phyloP scores from a whole-genome alignment of 2,113 vertebrate species.

The Numida meleagris region DNA sequence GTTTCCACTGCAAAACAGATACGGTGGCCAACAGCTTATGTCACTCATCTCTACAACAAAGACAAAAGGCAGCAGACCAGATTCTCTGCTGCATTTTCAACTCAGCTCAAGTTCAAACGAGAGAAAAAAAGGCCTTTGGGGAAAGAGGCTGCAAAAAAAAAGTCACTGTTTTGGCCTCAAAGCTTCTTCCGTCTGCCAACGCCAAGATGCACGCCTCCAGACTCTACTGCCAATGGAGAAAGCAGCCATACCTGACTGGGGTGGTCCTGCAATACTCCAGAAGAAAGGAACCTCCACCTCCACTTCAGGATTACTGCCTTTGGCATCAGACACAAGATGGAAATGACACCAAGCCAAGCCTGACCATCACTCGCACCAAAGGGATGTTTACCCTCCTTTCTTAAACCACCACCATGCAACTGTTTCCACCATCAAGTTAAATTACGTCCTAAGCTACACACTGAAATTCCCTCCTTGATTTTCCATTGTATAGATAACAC shows the following conservation, averaged over 20 bases:
- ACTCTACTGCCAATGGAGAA: background rate
- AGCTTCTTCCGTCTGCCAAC: background rate
- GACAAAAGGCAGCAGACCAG: background rate
- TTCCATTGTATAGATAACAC: background rate
- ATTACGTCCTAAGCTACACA: background rate
- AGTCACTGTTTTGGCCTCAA: background rate
- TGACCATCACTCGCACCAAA: background rate
- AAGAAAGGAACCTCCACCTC: background rate
- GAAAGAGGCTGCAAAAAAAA: background rate
- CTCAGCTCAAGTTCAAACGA: background rate
- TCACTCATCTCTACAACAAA: background rate
- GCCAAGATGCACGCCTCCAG: background rate
- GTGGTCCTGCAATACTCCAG: background rate
- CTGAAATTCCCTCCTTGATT: background rate
- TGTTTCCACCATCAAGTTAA: background rate
- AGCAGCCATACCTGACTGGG: background rate
- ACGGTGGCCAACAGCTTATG: background rate
- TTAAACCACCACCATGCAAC: background rate
- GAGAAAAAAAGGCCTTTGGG: background rate
- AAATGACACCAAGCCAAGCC: background rate
- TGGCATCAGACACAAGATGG: background rate
- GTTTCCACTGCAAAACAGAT: background rate
- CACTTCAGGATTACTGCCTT: background rate
- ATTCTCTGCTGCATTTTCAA: background rate
- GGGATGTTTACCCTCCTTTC: accelerated